A percentile compares a stretch with the other conserved stretches of the same genome.
Conservation (phyloP, 2,113 vertebrate species). For the Prionailurus bengalensis region DNA sequence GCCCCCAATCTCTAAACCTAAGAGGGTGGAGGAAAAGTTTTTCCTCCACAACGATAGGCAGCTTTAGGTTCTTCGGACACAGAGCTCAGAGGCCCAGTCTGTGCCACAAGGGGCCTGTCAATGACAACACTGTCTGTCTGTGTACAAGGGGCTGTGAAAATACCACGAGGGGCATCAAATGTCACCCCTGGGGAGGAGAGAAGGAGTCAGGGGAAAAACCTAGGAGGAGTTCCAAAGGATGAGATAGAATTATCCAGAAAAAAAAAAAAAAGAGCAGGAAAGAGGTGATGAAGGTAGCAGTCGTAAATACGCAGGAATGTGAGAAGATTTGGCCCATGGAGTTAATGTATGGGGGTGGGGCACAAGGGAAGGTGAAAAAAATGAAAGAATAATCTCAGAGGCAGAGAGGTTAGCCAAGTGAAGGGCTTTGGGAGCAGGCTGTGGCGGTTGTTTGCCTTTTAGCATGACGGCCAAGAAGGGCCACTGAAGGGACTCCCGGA, state of each 20-base stretch:
- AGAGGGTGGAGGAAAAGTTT: not conserved
- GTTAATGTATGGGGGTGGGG: not conserved
- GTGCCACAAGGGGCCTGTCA: not conserved
- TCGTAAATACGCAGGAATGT: constrained; percentile 8
- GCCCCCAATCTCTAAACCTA: not conserved
- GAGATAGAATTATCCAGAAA: constrained; percentile 1
- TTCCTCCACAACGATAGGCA: not conserved
- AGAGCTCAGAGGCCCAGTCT: not conserved
- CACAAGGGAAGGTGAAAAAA: not conserved
- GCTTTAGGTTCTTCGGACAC: not conserved
- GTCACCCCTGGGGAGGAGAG: not conserved
- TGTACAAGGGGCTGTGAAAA: not conserved
- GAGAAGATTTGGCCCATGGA: not conserved
- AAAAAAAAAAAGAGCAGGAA: not conserved
- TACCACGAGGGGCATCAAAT: not conserved
- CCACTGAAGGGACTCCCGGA: not conserved
- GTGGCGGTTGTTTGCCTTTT: not conserved
- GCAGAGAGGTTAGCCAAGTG: not conserved
- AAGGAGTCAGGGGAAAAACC: constrained; percentile 15
- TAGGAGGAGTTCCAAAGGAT: constrained; percentile 3
- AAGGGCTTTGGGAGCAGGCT: constrained; percentile 15
- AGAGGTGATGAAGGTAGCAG: constrained; percentile 46
- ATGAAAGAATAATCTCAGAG: constrained; percentile 19
- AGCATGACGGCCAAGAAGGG: not conserved
- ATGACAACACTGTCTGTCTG: not conserved